Percentiles rank a stretch among this genome's conserved stretches.
Conservation (phyloP, 1,140 invertebrate species). For the Drosophila pseudoananassae region DNA sequence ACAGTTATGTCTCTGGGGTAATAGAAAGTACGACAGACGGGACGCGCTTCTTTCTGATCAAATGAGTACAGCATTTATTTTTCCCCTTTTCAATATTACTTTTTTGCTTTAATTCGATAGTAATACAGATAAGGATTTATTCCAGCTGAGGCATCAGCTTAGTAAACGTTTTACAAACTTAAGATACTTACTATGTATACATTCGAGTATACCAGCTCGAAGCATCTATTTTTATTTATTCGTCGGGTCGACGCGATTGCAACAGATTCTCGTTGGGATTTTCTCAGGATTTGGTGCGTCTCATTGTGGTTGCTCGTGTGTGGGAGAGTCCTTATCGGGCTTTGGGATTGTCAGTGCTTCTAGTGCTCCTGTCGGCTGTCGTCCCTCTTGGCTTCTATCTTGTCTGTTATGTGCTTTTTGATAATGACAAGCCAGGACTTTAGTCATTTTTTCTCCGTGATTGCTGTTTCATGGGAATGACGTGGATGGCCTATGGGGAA, state of each 20-base stretch:
- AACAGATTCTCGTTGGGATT: slow-evolving; percentile 65
- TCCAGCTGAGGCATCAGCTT: slow-evolving; percentile 42
- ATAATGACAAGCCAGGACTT: slow-evolving; percentile 49
- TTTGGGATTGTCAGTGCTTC: slow-evolving; percentile 28
- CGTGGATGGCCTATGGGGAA: background rate
- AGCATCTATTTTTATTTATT: background rate
- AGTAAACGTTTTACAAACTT: slow-evolving; percentile 11
- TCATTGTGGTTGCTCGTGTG: slow-evolving; percentile 19
- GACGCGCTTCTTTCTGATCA: slow-evolving; percentile 23
- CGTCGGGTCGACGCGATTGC: slow-evolving; percentile 45
- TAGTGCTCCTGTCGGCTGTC: slow-evolving; percentile 27
- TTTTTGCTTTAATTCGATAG: slow-evolving; percentile 62
- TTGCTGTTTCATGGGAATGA: slow-evolving; percentile 26
- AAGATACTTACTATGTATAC: too few relatives aligned
- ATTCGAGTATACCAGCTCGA: background rate
- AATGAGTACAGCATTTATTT: slow-evolving; percentile 58
- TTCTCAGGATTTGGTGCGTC: slow-evolving; percentile 38
- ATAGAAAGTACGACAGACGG: slow-evolving; percentile 23
- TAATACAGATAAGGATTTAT: slow-evolving; percentile 39
- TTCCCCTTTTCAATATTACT: slow-evolving; percentile 3
- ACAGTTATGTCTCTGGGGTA: slow-evolving; percentile 81
- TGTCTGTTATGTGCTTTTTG: slow-evolving; percentile 35
- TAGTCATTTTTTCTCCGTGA: slow-evolving; percentile 27
- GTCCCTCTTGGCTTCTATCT: slow-evolving; percentile 29
- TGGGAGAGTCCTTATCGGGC: slow-evolving; percentile 38